Conservation (phyloP, 2,888 invertebrate species). For the Spilosoma lubricipeda region DNA sequence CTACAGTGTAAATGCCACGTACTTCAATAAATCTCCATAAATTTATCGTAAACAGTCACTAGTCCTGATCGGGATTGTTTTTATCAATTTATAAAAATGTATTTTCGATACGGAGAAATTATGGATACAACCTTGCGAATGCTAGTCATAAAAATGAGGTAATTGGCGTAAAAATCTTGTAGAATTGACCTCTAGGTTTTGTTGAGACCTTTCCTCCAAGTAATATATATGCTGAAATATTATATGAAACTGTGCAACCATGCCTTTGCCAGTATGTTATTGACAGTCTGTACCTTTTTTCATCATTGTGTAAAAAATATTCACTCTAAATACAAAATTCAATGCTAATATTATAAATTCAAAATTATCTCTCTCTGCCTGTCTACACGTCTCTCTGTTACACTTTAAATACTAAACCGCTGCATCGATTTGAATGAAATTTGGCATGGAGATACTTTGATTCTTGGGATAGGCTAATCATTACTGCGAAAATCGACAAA, state of each 20-base stretch:
- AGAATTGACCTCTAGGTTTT: not conserved
- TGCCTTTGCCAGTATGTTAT: not conserved
- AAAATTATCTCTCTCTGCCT: no score
- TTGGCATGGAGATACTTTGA: no score
- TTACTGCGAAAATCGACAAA: no score
- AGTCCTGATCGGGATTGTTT: slow-evolving; percentile 29
- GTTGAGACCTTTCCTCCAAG: slow-evolving; percentile 4
- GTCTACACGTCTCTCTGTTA: no score
- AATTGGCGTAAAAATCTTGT: slow-evolving; percentile 8
- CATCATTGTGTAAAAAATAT: no score
- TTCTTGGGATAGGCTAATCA: no score
- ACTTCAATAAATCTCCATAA: slow-evolving; percentile 53
- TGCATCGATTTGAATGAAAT: no score
- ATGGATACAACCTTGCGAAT: slow-evolving; percentile 12
- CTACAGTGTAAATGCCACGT: slow-evolving; percentile 50
- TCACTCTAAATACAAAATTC: no score
- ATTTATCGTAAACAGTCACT: slow-evolving; percentile 39
- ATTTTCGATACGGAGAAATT: slow-evolving; percentile 4
- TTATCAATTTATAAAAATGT: slow-evolving; percentile 28
- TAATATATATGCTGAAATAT: not conserved
- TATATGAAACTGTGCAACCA: not conserved
- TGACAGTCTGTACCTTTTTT: no score
- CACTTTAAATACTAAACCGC: no score
- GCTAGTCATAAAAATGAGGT: slow-evolving; percentile 6
- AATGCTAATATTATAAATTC: no score